Percentiles rank a stretch among this genome's conserved stretches.
Conservation (phyloP, 2,113 vertebrate species). For the Phalacrocorax brasilianus region DNA sequence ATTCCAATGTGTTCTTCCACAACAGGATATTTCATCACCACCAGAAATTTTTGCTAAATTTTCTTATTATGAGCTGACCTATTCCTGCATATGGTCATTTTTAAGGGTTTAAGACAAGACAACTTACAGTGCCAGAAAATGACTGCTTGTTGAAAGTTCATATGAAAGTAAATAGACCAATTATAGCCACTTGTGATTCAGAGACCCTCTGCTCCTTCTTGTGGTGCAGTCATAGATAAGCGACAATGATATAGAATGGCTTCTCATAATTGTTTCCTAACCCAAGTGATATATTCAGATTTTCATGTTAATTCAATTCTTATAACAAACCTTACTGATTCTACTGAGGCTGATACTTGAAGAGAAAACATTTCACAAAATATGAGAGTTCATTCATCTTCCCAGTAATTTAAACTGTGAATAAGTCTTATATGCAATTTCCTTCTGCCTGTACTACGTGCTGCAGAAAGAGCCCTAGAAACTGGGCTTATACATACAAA, state of each 20-base stretch:
- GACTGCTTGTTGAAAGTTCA: background rate
- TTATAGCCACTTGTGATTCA: background rate
- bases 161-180: background rate
- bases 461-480: background rate
- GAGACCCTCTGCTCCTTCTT: background rate
- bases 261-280: constrained; percentile 26
- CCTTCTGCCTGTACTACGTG: background rate
- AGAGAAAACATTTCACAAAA: background rate
- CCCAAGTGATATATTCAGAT: background rate
- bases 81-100: background rate
- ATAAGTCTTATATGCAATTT: background rate
- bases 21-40: background rate
- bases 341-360: background rate
- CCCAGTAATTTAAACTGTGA: background rate
- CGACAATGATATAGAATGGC: background rate
- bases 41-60: background rate
- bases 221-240: background rate
- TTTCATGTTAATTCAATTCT: background rate
- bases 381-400: background rate
- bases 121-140: background rate
- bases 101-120: background rate
- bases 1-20: background rate
- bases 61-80: background rate
- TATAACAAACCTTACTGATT: background rate
- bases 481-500: background rate